Conservation (phyloP, 2,113 vertebrate genomes). For the Ictalurus furcatus region DNA sequence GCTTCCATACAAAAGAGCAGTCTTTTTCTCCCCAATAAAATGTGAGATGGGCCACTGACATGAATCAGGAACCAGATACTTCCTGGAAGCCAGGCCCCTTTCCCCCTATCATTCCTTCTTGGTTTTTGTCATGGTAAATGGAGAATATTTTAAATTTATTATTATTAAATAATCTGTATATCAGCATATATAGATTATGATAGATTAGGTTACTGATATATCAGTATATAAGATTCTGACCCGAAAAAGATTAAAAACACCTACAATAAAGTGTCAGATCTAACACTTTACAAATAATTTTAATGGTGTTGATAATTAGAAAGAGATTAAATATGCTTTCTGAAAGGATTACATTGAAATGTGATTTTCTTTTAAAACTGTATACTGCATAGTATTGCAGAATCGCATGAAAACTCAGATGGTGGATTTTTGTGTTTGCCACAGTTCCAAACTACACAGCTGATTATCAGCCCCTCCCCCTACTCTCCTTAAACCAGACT, state of each 20-base stretch:
- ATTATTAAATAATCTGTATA: neutral
- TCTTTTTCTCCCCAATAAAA: neutral
- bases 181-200: no score
- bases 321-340: neutral
- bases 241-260: neutral
- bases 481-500: neutral
- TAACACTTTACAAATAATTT: neutral
- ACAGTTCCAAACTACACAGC: neutral
- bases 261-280: neutral
- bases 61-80: neutral
- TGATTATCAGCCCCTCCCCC: neutral
- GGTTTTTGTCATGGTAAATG: neutral
- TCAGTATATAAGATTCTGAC: neutral
- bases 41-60: neutral
- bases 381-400: neutral
- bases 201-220: neutral
- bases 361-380: neutral
- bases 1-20: neutral
- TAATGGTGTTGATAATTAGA: neutral
- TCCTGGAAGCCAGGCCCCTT: neutral
- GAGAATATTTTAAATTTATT: neutral
- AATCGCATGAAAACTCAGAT: no score
- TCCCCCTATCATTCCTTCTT: neutral
- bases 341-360: neutral
- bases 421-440: neutral